Base-by-base conservation (phyloP, 2,888 invertebrate genomes). In the Lordiphosa fenestrarum region DNA sequence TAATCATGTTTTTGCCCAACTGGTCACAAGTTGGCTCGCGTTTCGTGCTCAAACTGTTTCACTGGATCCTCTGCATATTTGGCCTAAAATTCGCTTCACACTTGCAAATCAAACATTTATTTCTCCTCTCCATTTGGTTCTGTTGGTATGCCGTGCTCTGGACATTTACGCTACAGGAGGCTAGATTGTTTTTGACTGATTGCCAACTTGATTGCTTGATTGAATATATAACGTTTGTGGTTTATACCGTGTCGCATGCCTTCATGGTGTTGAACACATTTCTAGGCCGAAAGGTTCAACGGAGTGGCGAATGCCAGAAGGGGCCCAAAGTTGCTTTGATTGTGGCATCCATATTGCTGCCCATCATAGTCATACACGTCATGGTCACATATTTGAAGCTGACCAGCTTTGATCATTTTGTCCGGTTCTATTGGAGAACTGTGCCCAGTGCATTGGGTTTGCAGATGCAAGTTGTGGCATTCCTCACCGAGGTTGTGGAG, bases 401-500 rank as follows among this genome's bases (percentile, higher is more conserved):
- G 2, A 10, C 46, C 1, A 2, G 1, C 0, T 10, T 36, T 19
- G 1, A 23, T 0, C 0, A 0, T 9, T 2, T 39, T 1, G 15
- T 44, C 25, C 2, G 12, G 0, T 23, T 71, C 12, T 67, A 46
- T 15, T 53, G 66, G 64, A 0, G 38, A 9, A 7, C 19, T 0
- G 0, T 44, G 1, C 65, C 66, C 12, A 73, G 77, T 19, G 10
- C 19, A 2, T 15, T 66, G 12, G 72, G 53, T 0, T 12, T 84
- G 6, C 71, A 82, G 35, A 6, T 82, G 6, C 73, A 69, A 46
- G 48, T 75, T 2, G 44, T 69, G 7, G 39, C 58, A 2, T 69
- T 81, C 6, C 53, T 81, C 6, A 30, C 47, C 1, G 80, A 82
- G 10, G 49, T 82, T 0, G 6, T 78, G 54, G 10, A 52, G 5